Conservation (phyloP, 1,140 invertebrate species). For the Dendrolimus punctatus region DNA sequence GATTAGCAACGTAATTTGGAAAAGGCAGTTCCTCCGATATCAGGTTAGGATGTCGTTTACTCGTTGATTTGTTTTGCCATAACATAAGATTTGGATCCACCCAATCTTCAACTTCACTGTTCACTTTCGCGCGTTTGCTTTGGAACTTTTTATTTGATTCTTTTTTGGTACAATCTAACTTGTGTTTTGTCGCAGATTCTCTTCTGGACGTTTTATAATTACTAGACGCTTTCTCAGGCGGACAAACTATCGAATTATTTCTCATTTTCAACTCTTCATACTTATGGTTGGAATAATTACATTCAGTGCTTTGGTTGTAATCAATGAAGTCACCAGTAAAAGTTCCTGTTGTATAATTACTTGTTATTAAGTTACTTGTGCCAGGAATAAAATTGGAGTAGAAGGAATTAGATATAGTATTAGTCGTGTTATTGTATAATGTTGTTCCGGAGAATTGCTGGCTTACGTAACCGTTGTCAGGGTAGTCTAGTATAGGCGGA, state of each 20-base stretch:
- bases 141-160: slow-evolving; percentile 60
- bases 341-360: slow-evolving; percentile 48
- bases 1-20: slow-evolving; percentile 55
- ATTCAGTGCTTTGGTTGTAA: slow-evolving; percentile 55
- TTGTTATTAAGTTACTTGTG: slow-evolving; percentile 48
- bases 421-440: slow-evolving; percentile 58
- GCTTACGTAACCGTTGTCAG: slow-evolving; percentile 49
- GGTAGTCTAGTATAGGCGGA: slow-evolving; percentile 58
- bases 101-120: slow-evolving; percentile 54
- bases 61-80: slow-evolving; percentile 52
- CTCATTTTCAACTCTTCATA: slow-evolving; percentile 58
- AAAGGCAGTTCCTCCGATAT: slow-evolving; percentile 53
- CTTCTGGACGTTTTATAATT: slow-evolving; percentile 48
- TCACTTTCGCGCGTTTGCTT: slow-evolving; percentile 53
- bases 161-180: slow-evolving; percentile 62
- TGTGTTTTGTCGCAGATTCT: slow-evolving; percentile 56
- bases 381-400: slow-evolving; percentile 62
- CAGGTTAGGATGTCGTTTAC: slow-evolving; percentile 50
- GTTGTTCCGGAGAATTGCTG: slow-evolving; percentile 59
- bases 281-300: slow-evolving; percentile 58
- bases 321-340: slow-evolving; percentile 59
- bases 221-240: slow-evolving; percentile 43
- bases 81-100: slow-evolving; percentile 43
- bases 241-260: slow-evolving; percentile 35
- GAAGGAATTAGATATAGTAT: slow-evolving; percentile 63